phyloP scores from a whole-genome alignment of 2,113 vertebrate genomes.

The Campylomormyrus numenius region DNA sequence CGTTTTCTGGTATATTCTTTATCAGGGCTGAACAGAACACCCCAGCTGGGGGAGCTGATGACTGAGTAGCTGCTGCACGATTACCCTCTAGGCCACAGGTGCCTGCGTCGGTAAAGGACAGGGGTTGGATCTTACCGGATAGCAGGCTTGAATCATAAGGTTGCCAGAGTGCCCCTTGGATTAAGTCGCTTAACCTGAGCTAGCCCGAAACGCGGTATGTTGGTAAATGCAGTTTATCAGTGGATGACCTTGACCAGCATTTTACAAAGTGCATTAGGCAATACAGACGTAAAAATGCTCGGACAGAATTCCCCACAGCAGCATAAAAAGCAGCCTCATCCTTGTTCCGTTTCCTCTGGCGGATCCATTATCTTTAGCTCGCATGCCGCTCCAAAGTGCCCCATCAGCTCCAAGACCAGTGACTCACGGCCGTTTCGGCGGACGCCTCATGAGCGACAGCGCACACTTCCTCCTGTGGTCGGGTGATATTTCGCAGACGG shows the following conservation, averaged over 20 bases:
- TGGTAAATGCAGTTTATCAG: constrained; percentile 7
- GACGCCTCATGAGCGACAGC: neutral
- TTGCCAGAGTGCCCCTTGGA: neutral
- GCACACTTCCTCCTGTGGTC: constrained; percentile 20
- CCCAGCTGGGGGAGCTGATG: constrained; percentile 12
- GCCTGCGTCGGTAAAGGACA: neutral
- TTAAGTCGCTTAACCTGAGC: neutral
- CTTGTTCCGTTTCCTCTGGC: neutral
- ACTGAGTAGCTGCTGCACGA: constrained; percentile 30
- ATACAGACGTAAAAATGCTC: neutral
- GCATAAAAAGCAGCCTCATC: neutral
- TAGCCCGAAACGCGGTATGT: neutral
- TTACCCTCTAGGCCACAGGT: constrained; percentile 28
- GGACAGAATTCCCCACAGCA: neutral
- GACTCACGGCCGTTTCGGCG: neutral
- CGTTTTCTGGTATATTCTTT: constrained; percentile 33
- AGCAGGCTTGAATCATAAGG: neutral
- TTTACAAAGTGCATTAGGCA: constrained; percentile 4
- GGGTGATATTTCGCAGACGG: neutral
- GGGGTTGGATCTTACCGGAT: neutral
- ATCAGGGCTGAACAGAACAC: constrained; percentile 38
- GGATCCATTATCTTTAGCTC: constrained; percentile 7
- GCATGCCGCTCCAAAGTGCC: neutral
- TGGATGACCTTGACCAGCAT: neutral
- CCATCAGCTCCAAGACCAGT: neutral